Conservation (phyloP, 2,113 vertebrate genomes). For the Ammospiza nelsoni region DNA sequence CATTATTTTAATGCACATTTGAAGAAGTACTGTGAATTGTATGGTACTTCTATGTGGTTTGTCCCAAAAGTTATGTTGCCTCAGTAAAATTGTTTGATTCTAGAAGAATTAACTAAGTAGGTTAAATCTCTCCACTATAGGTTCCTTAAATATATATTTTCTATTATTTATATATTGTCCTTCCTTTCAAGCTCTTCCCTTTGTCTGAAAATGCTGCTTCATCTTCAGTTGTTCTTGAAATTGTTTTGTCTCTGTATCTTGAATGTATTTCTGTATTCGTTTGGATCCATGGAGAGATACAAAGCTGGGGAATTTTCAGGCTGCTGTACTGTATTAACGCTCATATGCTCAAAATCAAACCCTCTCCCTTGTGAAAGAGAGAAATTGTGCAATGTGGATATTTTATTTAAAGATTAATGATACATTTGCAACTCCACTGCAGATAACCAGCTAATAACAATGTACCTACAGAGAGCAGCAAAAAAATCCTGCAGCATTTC, state of each 20-base stretch:
- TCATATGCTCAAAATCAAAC: background rate
- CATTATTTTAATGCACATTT: background rate
- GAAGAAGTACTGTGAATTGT: background rate
- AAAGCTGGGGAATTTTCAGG: background rate
- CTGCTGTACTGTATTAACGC: background rate
- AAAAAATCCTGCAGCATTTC: background rate
- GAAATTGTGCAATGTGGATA: background rate
- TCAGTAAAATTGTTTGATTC: background rate
- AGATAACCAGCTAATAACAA: conserved; percentile 1
- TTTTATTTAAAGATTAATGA: background rate
- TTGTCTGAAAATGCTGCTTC: background rate
- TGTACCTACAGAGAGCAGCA: background rate
- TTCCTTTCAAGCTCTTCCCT: background rate
- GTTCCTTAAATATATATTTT: background rate
- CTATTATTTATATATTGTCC: background rate
- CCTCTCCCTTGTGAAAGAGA: background rate
- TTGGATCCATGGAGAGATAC: background rate
- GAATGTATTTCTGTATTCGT: background rate
- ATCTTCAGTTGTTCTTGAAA: background rate
- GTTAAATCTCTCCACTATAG: background rate
- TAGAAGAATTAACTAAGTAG: background rate
- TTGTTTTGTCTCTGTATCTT: background rate
- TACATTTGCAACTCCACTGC: background rate
- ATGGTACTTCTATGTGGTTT: background rate
- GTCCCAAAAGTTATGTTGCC: background rate